Percentiles rank a stretch among this genome's conserved stretches.
phyloP scores from a whole-genome alignment of 2,797 vertebrate genomes.

The Vipera latastei region DNA sequence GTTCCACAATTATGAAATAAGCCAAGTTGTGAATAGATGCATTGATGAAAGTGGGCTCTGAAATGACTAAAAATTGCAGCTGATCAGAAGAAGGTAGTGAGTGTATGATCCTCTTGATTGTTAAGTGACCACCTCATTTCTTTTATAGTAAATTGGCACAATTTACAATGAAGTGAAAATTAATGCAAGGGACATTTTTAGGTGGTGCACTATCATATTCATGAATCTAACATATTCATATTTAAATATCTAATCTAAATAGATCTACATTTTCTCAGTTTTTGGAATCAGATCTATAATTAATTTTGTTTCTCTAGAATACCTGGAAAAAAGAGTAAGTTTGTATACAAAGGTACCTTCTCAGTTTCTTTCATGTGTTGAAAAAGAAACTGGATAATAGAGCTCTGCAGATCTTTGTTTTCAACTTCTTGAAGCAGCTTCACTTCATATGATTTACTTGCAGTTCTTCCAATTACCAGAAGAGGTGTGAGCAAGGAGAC shows the following conservation, averaged over 20 bases:
- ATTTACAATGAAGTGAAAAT: not conserved
- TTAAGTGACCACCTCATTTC: not conserved
- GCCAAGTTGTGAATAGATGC: not conserved
- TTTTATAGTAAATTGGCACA: not conserved
- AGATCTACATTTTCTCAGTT: conserved; percentile 18
- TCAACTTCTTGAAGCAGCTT: not conserved
- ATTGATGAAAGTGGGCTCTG: not conserved
- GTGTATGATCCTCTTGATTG: not conserved
- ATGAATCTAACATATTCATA: conserved; percentile 25
- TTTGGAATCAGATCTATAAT: conserved; percentile 7
- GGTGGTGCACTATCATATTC: not conserved
- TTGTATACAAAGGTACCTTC: conserved; percentile 22
- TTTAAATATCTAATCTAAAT: conserved; percentile 15
- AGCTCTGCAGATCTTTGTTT: not conserved
- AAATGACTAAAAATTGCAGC: conserved; percentile 1
- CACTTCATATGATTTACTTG: not conserved
- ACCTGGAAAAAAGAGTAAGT: not conserved
- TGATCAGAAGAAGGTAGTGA: not conserved
- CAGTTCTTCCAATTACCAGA: not conserved
- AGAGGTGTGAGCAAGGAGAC: not conserved
- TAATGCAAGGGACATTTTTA: not conserved
- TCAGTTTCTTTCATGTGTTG: conserved; percentile 29
- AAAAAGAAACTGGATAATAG: not conserved
- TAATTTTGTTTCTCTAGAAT: conserved; percentile 16
- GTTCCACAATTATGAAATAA: not conserved